Evolutionary conservation across 2,113 vertebrate species (phyloP), one percentile per base, ranked within the genome.

Genomic region (human (Homo sapiens)): DNA sequence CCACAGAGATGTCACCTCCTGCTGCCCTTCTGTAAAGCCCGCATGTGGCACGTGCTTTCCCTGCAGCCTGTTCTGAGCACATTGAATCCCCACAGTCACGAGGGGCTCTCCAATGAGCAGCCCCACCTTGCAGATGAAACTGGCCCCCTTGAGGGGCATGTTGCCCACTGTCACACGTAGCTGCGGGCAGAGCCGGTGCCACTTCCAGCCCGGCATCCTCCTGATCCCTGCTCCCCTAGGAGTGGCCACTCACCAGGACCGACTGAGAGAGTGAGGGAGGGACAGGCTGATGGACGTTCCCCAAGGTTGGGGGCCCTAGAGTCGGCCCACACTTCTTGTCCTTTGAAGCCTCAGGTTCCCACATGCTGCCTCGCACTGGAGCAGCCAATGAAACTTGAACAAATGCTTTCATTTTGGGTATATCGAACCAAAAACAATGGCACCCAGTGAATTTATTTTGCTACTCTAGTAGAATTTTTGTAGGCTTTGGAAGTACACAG

Each of bases 111-210:
- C 50, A 2, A 2, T 35, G 35, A 82, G 23, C 40, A 66, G 18
- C 35, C 55, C n/a, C 3, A 38, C 73, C 30, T 73, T 90, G 23
- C 40, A 50, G 38, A 12, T 32, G 40, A 57, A 43, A 43, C 68
- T 17, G 18, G 27, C 16, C 23, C 32, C 2, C 0, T 12, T 17
- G 3, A 52, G 40, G 10, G 17, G 57, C 45, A 52, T 27, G 14
- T 57, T 38, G 18, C 30, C 59, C 22, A 22, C 2, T 0, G 10
- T 30, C 27, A 59, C 45, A 11, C 1, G 1, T 40, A 55, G 20
- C 72, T 59, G 6, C 8, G 16, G 57, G 38, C 23, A 68, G 52
- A 90, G 18, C 57, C 25, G 6, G 6, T 52, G 22, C 18, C 48
- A 32, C 64, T 55, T 88, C 81, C 45, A 82, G 8, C n/a, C 32